Percentiles rank a stretch among this genome's conserved stretches.
phyloP scores from a whole-genome alignment of 2,797 vertebrate genomes.

The Cuniculus paca region DNA sequence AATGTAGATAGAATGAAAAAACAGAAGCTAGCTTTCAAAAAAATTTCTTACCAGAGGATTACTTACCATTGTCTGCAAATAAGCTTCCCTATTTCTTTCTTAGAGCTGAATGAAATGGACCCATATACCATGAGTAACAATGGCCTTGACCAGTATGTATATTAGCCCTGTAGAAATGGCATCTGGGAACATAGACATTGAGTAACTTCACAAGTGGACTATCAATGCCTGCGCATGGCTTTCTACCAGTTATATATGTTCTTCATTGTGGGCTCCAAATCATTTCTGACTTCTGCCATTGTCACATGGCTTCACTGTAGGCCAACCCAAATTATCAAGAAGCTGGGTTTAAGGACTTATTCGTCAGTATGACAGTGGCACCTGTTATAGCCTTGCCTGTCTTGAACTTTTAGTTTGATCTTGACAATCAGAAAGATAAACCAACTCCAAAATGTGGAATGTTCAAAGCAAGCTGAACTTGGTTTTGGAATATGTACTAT shows the following conservation, averaged over 20 bases:
- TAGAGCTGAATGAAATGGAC: background rate
- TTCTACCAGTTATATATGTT: background rate
- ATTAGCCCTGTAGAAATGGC: background rate
- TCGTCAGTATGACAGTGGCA: background rate
- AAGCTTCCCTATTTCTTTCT: background rate
- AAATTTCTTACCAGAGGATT: background rate
- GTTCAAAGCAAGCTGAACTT: conserved; percentile 15
- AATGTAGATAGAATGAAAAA: background rate
- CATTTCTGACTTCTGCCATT: background rate
- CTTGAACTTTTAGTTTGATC: background rate
- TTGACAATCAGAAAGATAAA: conserved; percentile 38
- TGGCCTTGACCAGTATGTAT: background rate
- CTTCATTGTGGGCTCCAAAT: background rate
- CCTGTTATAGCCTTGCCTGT: background rate
- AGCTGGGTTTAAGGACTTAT: background rate
- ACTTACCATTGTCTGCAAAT: background rate
- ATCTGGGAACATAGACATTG: background rate
- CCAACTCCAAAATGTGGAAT: background rate
- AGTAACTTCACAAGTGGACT: background rate
- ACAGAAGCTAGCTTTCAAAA: background rate
- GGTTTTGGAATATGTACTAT: background rate
- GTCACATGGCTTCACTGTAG: background rate
- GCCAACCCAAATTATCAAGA: background rate
- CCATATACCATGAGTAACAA: background rate
- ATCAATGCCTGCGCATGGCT: background rate